Evolutionary conservation across 2,888 invertebrate species (phyloP), one percentile per base, ranked within the genome.

Genomic region (Dicycla oo): DNA sequence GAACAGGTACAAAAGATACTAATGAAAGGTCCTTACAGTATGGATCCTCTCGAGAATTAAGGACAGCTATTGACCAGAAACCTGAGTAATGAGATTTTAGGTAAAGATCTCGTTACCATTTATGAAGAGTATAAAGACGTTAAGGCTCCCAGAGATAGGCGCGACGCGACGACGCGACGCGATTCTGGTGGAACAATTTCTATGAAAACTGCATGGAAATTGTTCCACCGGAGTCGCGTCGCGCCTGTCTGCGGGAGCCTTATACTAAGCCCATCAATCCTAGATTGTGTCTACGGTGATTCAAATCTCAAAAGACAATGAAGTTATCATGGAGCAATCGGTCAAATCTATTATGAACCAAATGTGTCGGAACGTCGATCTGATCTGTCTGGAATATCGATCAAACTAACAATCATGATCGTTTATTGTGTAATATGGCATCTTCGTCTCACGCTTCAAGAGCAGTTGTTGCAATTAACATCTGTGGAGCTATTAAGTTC

Each of bases 371-470:
- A 51, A 51, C 58, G 49, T 75, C 65, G 51, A 73, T 80, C 53
- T 56, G n/a, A 47, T 20, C 51, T 54, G 65, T 61, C 58, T 23
- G n/a, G 7, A 62, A 69, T 75, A 58, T 67, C 69, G 45, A 67
- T 76, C 80, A 66, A 61, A 40, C 13, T 60, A 40, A 51, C 51
- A 54, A 58, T 70, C 58, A 64, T 30, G 40, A 60, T 75, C 23
- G n/a, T 53, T 58, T 30, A 61, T 80, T 76, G 23, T 45, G 76
- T 20, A 75, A 75, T 73, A 75, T 70, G 67, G 49, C 67, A 49
- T 65, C 62, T 63, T 61, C 45, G 38, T 80, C 80, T 64, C 80
- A 80, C 70, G 62, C 18, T 70, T 38, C 53, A 43, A 54, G 45
- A 61, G 5, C 15, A 34, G 40, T 72, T 67, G 23, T 23, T 78